Conservation (phyloP, 1,140 invertebrate species). For the Orussus abietinus region DNA sequence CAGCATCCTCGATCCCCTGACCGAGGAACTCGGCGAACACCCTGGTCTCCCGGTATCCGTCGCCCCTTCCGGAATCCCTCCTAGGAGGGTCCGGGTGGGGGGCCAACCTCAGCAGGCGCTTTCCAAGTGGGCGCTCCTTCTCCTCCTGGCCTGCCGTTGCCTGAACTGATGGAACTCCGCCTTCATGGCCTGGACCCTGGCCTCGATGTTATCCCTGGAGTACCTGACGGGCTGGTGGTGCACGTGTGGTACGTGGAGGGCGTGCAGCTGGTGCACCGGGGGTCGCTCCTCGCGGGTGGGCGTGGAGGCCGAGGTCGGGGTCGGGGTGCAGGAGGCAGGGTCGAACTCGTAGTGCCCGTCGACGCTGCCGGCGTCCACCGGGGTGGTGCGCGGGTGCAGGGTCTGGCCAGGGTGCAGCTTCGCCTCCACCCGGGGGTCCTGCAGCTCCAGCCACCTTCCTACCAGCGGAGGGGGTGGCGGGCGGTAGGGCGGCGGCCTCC, state of each 20-base stretch:
- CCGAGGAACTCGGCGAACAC: no score
- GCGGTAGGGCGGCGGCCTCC: slow-evolving; percentile 70
- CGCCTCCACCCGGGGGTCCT: slow-evolving; percentile 45
- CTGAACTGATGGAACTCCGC: slow-evolving; percentile 93
- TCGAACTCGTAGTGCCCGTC: slow-evolving; percentile 96
- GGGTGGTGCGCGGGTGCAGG: no score
- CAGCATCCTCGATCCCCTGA: no score
- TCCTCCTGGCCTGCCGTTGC: slow-evolving; percentile 74
- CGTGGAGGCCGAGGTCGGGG: slow-evolving; percentile 64
- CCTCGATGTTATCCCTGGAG: slow-evolving; percentile 74
- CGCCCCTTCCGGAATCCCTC: no score
- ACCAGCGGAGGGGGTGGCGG: slow-evolving; percentile 63
- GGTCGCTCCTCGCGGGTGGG: slow-evolving; percentile 58
- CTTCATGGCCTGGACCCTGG: slow-evolving; percentile 89
- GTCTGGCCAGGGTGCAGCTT: no score
- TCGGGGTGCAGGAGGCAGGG: slow-evolving; percentile 68
- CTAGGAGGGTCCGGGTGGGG: no score
- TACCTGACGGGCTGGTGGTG: slow-evolving; percentile 48
- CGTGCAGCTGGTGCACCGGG: slow-evolving; percentile 42
- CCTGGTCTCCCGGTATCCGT: no score
- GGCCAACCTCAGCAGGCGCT: slow-evolving; percentile 76
- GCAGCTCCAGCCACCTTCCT: slow-evolving; percentile 60
- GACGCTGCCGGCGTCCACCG: slow-evolving; percentile 78
- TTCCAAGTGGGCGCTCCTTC: slow-evolving; percentile 66
- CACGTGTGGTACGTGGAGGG: slow-evolving; percentile 40